A percentile compares a stretch with the other conserved stretches of the same genome.
These are phyloP conservation scores for Bactericera cockerelli DNA, from an alignment of 1,140 invertebrate species.

Conservation along the genomic window DNA sequence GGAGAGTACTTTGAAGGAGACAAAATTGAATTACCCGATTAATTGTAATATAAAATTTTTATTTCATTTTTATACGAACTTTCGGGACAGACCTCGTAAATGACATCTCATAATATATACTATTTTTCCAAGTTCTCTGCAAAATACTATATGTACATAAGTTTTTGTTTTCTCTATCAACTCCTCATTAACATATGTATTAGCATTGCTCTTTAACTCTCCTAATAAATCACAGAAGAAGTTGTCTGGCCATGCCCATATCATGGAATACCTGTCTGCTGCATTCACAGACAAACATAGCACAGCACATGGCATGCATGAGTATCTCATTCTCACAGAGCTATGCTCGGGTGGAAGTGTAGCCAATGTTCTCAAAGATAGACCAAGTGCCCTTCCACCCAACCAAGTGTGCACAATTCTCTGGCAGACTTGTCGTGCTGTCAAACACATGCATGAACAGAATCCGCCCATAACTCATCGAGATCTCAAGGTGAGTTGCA, in stretches of 20 bases:
- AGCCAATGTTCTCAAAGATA: conserved; percentile 57
- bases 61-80: too few species aligned
- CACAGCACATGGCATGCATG: conserved; percentile 45
- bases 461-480: conserved; percentile 77
- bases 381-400: conserved; percentile 44
- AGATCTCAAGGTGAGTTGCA: conserved; percentile 74
- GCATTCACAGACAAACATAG: conserved; percentile 54
- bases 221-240: conserved; percentile 42
- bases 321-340: conserved; percentile 56
- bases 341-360: conserved; percentile 59
- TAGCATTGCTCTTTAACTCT: too few species aligned
- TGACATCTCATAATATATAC: too few species aligned
- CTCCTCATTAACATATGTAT: too few species aligned
- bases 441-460: conserved; percentile 86
- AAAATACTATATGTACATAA: too few species aligned
- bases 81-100: too few species aligned
- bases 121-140: too few species aligned
- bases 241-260: conserved; percentile 59
- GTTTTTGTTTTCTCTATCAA: too few species aligned
- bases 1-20: too few species aligned
- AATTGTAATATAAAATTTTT: too few species aligned
- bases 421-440: conserved; percentile 77
- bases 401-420: conserved; percentile 74
- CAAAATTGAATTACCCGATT: too few species aligned
- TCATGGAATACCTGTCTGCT: conserved; percentile 60